Percentiles rank a stretch among this genome's conserved stretches.
Evolutionary conservation across 1,140 invertebrate species (phyloP).

Genomic region (Nephila pilipes): DNA sequence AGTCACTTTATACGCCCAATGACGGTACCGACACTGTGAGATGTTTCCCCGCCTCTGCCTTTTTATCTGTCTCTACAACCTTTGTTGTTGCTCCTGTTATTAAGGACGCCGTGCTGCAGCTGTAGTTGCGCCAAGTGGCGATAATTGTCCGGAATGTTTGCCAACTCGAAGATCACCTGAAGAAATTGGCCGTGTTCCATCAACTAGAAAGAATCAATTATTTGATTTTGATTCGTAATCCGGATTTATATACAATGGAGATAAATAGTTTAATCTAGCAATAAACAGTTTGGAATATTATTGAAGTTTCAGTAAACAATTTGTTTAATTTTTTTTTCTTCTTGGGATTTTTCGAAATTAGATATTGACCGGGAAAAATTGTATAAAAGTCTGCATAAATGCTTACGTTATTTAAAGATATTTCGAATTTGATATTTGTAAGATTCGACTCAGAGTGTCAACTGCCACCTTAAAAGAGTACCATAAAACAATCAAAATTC

Average conservation of each 20-base stretch:
- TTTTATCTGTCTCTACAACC: not conserved
- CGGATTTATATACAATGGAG: not conserved
- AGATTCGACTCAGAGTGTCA: too few species aligned
- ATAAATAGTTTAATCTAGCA: not conserved
- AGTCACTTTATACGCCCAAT: slow-evolving; percentile 19
- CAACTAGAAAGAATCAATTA: slow-evolving; percentile 4
- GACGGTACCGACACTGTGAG: slow-evolving; percentile 27
- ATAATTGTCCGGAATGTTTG: slow-evolving; percentile 8
- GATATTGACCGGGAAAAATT: too few species aligned
- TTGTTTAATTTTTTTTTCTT: too few species aligned
- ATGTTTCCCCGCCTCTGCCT: not conserved
- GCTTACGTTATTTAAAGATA: too few species aligned
- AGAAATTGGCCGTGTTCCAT: not conserved
- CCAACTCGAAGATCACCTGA: not conserved
- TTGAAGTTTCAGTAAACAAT: not conserved
- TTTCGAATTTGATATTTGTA: too few species aligned
- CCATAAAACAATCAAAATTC: too few species aligned
- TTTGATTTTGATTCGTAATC: not conserved
- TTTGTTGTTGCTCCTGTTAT: not conserved
- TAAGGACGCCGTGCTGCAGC: not conserved
- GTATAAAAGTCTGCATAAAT: too few species aligned
- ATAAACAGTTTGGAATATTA: not conserved
- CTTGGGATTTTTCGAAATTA: too few species aligned
- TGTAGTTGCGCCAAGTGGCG: not conserved
- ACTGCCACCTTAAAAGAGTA: too few species aligned